Conservation (phyloP, 2,797 vertebrate species). For the Micromesistius poutassou region DNA sequence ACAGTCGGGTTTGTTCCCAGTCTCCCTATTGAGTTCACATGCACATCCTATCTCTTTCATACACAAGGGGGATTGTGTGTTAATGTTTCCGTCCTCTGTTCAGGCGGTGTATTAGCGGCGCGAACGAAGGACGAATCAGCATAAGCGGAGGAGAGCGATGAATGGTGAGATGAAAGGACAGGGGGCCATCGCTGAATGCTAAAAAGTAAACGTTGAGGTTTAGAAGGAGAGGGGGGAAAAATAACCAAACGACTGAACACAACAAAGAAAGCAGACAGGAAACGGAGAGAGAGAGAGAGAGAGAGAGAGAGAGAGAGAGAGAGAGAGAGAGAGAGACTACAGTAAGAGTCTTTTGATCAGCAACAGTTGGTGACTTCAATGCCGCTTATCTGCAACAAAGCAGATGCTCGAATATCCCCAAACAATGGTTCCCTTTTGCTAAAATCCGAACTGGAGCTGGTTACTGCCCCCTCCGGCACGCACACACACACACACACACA, state of each 20-base stretch:
- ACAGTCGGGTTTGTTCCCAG: no score
- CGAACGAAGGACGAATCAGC: not conserved
- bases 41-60: no score
- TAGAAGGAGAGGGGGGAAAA: not conserved
- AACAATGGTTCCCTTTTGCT: slow-evolving; percentile 67
- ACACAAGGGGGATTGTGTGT: no score
- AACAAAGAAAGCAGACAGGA: no score
- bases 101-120: no score
- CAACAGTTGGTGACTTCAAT: slow-evolving; percentile 42
- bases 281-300: slow-evolving; percentile 27
- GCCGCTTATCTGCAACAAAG: slow-evolving; percentile 60
- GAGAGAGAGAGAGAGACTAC: slow-evolving; percentile 18
- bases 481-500: slow-evolving; percentile 1
- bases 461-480: slow-evolving; percentile 48
- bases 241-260: not conserved
- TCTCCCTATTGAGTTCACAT: no score
- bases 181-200: not conserved
- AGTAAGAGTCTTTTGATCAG: slow-evolving; percentile 57
- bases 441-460: slow-evolving; percentile 61
- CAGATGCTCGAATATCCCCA: slow-evolving; percentile 61
- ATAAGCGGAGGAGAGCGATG: not conserved
- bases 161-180: no score
- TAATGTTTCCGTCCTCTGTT: no score
- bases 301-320: slow-evolving; percentile 20
- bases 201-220: not conserved